These are phyloP conservation scores for Rhegmatorhina hoffmannsi DNA, from an alignment of 2,113 vertebrate species.

Conservation along the genomic window DNA sequence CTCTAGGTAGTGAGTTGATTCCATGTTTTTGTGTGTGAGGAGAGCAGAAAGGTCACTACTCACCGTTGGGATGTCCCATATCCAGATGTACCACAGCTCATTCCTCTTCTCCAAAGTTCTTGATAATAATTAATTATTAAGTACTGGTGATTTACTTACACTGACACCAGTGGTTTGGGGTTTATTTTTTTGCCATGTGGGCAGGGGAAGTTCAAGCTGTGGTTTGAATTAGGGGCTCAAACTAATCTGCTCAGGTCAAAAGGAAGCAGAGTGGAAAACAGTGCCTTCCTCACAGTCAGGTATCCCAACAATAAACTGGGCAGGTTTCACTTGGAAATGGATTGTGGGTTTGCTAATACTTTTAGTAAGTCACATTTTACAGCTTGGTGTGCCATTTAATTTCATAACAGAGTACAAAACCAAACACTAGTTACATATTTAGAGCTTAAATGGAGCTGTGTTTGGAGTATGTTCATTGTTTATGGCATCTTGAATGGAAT, in stretches of 20 bases:
- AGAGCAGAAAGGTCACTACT: background rate
- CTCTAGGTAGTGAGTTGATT: background rate
- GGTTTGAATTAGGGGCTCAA: conserved; percentile 34
- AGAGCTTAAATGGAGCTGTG: background rate
- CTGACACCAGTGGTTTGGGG: background rate
- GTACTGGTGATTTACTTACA: background rate
- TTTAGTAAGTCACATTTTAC: background rate
- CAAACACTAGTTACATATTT: background rate
- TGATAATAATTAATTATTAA: background rate
- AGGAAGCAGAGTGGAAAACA: background rate
- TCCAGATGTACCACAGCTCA: background rate
- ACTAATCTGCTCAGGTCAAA: background rate
- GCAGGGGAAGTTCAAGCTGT: background rate
- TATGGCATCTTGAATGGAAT: background rate
- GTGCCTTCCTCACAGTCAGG: background rate
- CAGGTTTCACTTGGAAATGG: background rate
- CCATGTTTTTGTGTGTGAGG: accelerated
- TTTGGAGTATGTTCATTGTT: background rate
- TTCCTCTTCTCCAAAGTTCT: background rate
- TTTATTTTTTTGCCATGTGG: background rate
- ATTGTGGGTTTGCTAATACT: background rate
- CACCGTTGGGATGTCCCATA: background rate
- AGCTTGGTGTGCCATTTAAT: background rate
- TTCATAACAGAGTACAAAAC: background rate
- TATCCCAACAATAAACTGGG: conserved; percentile 8